These are phyloP conservation scores for Meta bourneti DNA, from an alignment of 2,888 invertebrate species.

Conservation along the genomic window DNA sequence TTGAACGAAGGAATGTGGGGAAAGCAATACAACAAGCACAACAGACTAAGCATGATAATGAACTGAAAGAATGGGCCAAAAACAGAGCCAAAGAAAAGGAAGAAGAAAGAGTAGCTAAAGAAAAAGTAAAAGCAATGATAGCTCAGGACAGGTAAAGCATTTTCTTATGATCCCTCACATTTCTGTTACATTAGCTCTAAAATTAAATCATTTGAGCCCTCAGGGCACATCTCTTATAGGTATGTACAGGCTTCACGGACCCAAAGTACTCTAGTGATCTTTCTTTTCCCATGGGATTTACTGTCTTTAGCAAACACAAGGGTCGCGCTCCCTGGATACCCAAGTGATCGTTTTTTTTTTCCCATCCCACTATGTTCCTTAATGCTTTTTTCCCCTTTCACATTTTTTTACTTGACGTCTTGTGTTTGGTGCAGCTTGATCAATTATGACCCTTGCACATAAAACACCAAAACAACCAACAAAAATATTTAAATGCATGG, in stretches of 20 bases:
- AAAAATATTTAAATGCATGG: no score
- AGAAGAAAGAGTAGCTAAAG: slow-evolving; percentile 87
- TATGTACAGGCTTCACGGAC: not conserved
- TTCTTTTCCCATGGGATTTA: no score
- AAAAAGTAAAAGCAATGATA: slow-evolving; percentile 90
- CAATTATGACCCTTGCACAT: no score
- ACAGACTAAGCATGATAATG: slow-evolving; percentile 88
- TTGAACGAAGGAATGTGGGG: slow-evolving; percentile 88
- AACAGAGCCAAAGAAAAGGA: slow-evolving; percentile 88
- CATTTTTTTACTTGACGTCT: not conserved
- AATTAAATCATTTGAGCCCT: not conserved
- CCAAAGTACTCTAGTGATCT: no score
- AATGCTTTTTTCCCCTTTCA: not conserved
- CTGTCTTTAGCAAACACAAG: no score
- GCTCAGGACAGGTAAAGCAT: slow-evolving; percentile 87
- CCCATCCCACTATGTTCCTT: not conserved
- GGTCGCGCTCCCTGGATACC: no score
- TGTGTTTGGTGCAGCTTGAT: no score
- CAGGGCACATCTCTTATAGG: not conserved
- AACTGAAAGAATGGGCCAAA: slow-evolving; percentile 87
- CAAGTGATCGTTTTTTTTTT: not conserved
- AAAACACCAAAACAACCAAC: no score
- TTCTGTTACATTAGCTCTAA: not conserved
- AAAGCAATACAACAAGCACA: slow-evolving; percentile 88
- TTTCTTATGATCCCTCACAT: not conserved